Evolutionary conservation across 1,140 invertebrate genomes (phyloP).

Genomic region (Parapsyche elsis): DNA sequence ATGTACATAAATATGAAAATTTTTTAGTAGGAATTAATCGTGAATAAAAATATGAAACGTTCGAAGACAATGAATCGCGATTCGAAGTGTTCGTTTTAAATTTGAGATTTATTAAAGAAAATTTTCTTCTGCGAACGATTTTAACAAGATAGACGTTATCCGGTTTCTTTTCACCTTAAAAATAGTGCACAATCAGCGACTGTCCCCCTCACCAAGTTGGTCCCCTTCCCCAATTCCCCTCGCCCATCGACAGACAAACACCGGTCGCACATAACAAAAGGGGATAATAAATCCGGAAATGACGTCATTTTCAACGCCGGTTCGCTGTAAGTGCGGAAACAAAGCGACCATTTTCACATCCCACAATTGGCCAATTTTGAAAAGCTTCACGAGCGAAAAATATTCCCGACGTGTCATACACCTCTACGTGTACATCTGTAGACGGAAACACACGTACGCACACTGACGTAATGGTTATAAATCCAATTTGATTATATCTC

Average conservation of each 20-base stretch:
- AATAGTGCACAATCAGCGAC: slow-evolving; percentile 24
- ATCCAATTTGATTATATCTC: no score
- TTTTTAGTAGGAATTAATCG: no score
- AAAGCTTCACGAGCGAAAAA: slow-evolving; percentile 1
- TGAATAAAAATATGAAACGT: neutral
- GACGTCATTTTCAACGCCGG: slow-evolving; percentile 39
- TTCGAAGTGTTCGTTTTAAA: neutral
- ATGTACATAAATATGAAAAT: no score
- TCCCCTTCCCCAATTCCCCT: neutral
- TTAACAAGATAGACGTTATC: neutral
- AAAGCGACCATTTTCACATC: slow-evolving; percentile 23
- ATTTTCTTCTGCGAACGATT: neutral
- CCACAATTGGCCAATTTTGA: slow-evolving; percentile 8
- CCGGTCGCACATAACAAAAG: neutral
- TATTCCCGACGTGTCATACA: neutral
- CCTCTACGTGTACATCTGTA: no score
- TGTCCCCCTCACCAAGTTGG: no score
- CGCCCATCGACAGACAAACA: neutral
- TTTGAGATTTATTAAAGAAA: no score
- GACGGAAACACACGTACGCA: no score
- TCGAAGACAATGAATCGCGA: neutral
- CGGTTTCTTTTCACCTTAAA: slow-evolving; percentile 9
- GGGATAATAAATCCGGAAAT: slow-evolving; percentile 35
- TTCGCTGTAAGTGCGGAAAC: slow-evolving; percentile 19
- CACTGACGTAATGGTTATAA: no score